Conservation (phyloP, 2,113 vertebrate genomes). For the Glaucidium brasilianum region DNA sequence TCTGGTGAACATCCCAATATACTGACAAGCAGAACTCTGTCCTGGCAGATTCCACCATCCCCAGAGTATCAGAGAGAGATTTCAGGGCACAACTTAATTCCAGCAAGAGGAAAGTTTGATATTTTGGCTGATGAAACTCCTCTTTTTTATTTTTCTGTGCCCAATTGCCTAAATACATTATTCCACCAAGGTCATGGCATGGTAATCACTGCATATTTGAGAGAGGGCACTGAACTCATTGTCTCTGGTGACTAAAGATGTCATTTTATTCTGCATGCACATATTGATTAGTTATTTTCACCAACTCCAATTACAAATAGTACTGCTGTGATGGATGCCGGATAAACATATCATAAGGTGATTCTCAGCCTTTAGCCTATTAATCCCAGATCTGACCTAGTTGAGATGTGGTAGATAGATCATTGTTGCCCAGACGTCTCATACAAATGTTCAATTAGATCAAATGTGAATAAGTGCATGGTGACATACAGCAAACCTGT, state of each 20-base stretch:
- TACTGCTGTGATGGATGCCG: not conserved
- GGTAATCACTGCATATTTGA: not conserved
- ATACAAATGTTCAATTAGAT: accelerated
- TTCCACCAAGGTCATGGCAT: not conserved
- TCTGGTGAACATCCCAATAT: not conserved
- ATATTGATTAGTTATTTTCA: not conserved
- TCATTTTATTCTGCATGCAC: not conserved
- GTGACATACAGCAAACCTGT: not conserved
- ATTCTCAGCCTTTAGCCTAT: not conserved
- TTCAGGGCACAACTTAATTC: not conserved
- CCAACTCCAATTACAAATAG: not conserved
- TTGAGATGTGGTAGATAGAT: not conserved
- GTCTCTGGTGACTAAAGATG: not conserved
- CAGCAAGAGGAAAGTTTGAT: not conserved
- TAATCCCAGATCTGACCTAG: not conserved
- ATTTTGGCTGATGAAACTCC: not conserved
- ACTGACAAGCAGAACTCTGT: not conserved
- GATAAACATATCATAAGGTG: not conserved
- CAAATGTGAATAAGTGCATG: not conserved
- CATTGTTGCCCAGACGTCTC: not conserved
- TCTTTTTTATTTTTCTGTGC: not conserved
- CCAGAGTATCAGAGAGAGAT: not conserved
- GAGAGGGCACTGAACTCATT: not conserved
- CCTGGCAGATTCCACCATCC: not conserved
- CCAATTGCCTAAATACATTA: not conserved